Base-by-base conservation (phyloP, 2,888 invertebrate genomes). In the Panzeria rudis region DNA sequence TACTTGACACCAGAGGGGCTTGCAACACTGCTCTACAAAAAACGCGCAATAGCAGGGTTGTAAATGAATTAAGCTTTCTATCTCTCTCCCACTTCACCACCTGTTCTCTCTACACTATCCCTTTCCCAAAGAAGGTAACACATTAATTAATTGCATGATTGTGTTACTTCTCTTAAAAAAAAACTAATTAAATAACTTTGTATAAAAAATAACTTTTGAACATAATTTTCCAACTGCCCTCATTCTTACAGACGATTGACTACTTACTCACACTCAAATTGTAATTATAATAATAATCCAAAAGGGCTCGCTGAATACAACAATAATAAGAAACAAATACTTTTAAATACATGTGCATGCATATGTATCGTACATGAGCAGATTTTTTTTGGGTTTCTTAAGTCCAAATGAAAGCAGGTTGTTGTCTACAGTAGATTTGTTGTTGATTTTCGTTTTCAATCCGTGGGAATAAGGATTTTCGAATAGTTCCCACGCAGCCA, bases 381-480 rank as follows among this genome's bases (percentile, higher is more conserved):
- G 8, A 44, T 25, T 64, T 62, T 15, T 20, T 64, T 47, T 17
- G 54, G 44, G 44, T 72, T 80, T 66, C 56, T 66, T 73, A 59
- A 78, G 61, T 69, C 64, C 68, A 86, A 73, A 69, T 81, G 69
- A 82, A 84, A 80, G 87, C 88, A 88, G 87, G 87, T 87, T 88
- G 87, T 86, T 68, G n/a, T 72, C 56, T 20, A n/a, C n/a, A n/a
- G n/a, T n/a, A 47, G 47, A 66, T 72, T 80, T 80, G 80, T 66
- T 80, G n/a, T 56, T 75, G 54, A 62, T 69, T 76, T 82, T 82
- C 71, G 76, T 76, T 77, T 77, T 71, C 76, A 83, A 84, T 82
- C 86, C 89, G 89, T 89, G 90, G 89, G 89, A 90, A 89, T 86
- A 89, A 89, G 89, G 89, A 89, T 89, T 89, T 89, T 87, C 77